These are phyloP conservation scores for Anser cygnoides DNA, from an alignment of 2,113 vertebrate species.

Conservation along the genomic window DNA sequence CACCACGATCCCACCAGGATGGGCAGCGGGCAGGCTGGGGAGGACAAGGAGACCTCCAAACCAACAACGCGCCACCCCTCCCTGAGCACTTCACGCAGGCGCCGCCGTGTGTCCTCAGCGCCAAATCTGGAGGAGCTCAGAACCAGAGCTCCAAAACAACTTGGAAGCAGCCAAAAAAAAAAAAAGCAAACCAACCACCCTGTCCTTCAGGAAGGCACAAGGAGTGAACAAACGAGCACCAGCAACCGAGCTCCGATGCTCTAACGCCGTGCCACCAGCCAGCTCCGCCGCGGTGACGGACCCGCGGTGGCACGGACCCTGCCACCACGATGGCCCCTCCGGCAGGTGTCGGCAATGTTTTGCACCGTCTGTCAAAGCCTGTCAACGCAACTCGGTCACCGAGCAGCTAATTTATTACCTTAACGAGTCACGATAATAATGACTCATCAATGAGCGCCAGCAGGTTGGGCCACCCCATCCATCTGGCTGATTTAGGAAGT, in stretches of 20 bases:
- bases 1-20: background rate
- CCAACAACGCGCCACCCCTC: background rate
- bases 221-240: background rate
- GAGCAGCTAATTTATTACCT: background rate
- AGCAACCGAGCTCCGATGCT: background rate
- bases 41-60: background rate
- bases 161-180: background rate
- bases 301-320: background rate
- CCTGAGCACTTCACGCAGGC: accelerated
- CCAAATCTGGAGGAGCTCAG: background rate
- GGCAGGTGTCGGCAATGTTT: background rate
- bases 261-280: background rate
- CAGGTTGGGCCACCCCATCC: background rate
- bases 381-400: background rate
- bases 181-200: accelerated
- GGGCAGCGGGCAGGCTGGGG: background rate
- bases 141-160: accelerated
- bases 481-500: background rate
- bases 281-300: accelerated
- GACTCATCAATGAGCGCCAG: background rate
- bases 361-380: background rate
- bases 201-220: accelerated
- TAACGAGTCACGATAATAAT: background rate
- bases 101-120: background rate
- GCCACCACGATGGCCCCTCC: background rate